Conservation (phyloP, 2,113 vertebrate species). For the Halichoeres trimaculatus region DNA sequence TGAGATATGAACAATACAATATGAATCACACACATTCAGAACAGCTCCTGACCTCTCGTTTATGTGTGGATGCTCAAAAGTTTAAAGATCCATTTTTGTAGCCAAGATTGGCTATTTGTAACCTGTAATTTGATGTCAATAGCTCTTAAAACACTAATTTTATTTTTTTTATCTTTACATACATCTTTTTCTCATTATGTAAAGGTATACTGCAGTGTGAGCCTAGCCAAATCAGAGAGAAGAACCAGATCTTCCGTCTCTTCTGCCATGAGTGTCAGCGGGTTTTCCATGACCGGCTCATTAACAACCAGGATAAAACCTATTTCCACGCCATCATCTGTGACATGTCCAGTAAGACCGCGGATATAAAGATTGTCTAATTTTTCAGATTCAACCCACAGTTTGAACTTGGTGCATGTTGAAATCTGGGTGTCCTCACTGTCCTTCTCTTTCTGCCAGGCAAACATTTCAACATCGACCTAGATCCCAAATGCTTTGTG, state of each 20-base stretch:
- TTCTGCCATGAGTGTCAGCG: slow-evolving; percentile 89
- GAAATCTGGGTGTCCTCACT: too few species aligned
- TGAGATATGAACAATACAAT: slow-evolving; percentile 50
- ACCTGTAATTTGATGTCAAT: too few species aligned
- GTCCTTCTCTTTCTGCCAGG: slow-evolving; percentile 68
- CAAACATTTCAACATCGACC: slow-evolving; percentile 85
- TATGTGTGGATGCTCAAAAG: too few species aligned
- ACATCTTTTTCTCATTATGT: not conserved
- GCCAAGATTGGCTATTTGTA: not conserved
- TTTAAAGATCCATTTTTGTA: too few species aligned
- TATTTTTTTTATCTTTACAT: too few species aligned
- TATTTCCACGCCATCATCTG: slow-evolving; percentile 88
- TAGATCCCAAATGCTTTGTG: slow-evolving; percentile 84
- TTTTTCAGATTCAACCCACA: not conserved
- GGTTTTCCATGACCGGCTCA: slow-evolving; percentile 88
- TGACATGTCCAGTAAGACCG: slow-evolving; percentile 87
- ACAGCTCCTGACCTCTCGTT: too few species aligned
- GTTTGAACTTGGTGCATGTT: too few species aligned
- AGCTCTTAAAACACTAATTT: too few species aligned
- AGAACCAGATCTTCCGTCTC: slow-evolving; percentile 87
- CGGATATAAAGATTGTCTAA: too few species aligned
- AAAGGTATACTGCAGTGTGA: slow-evolving; percentile 88
- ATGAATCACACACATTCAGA: too few species aligned
- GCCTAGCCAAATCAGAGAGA: slow-evolving; percentile 81
- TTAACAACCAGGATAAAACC: slow-evolving; percentile 87